Conservation (phyloP, 1,140 invertebrate genomes). For the Bombyx mandarina region DNA sequence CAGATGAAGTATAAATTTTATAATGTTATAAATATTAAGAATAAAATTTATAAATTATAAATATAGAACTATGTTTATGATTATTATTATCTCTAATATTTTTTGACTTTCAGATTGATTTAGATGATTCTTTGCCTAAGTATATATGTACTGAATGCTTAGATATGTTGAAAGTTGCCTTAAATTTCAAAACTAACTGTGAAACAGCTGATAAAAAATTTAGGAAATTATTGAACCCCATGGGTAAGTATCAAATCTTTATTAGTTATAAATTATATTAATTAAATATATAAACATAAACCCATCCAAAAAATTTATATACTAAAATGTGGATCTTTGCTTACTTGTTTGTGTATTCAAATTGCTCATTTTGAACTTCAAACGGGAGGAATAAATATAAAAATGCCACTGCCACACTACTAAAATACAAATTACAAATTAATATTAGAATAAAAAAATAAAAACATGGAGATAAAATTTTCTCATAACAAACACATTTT, state of each 20-base stretch:
- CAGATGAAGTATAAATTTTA: no score
- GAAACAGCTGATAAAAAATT: conserved; percentile 50
- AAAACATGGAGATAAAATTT: background rate
- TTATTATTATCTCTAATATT: no score
- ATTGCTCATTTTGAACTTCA: no score
- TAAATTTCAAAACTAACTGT: conserved; percentile 50
- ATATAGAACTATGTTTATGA: no score
- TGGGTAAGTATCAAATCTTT: conserved; percentile 25
- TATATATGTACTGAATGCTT: conserved; percentile 52
- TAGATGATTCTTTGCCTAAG: conserved; percentile 53
- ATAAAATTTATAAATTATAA: no score
- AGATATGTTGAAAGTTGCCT: conserved; percentile 32
- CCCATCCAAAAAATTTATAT: no score
- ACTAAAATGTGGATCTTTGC: no score
- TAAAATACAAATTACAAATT: background rate
- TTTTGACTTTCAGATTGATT: conserved; percentile 31
- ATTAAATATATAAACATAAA: background rate
- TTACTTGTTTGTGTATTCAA: background rate
- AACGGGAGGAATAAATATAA: no score
- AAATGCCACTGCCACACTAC: no score
- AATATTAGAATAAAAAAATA: background rate
- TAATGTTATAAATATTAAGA: no score
- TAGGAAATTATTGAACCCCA: conserved; percentile 52
- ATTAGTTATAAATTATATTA: background rate
- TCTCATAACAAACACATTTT: conserved; percentile 2